A percentile compares a stretch with the other conserved stretches of the same genome.
Conservation (phyloP, 2,113 vertebrate genomes). For the Sceloporus tristichus region DNA sequence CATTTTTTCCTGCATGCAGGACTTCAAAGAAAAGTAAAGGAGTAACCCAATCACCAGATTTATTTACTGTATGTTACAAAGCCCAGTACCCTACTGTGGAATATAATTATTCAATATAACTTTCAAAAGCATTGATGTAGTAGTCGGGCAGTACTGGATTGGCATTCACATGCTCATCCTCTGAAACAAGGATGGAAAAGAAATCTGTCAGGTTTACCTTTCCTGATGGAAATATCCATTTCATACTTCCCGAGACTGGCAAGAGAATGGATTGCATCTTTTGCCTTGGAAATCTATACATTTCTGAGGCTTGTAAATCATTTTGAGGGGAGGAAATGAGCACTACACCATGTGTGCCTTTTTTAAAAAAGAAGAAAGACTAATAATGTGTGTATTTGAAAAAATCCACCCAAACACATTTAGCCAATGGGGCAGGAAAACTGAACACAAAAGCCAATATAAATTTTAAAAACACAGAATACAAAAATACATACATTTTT, state of each 20-base stretch:
- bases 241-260: background rate
- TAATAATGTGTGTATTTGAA: background rate
- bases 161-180: background rate
- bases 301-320: background rate
- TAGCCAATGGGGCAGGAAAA: background rate
- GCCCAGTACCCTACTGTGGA: conserved; percentile 64
- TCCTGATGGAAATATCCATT: background rate
- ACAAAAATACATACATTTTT: background rate
- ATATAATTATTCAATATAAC: conserved; percentile 57
- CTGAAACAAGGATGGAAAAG: background rate
- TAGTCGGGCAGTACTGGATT: conserved; percentile 36
- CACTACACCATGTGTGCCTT: background rate
- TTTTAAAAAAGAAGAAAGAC: background rate
- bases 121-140: conserved; percentile 49
- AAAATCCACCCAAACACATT: background rate
- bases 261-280: background rate
- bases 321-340: background rate
- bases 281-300: background rate
- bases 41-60: conserved; percentile 66
- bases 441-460: no score
- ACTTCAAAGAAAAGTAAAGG: conserved; percentile 75
- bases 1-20: conserved; percentile 64
- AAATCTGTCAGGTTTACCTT: background rate
- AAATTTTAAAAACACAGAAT: background rate
- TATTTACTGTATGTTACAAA: conserved; percentile 75